Base-by-base conservation (phyloP, 2,113 vertebrate genomes). In the Grus americana region DNA sequence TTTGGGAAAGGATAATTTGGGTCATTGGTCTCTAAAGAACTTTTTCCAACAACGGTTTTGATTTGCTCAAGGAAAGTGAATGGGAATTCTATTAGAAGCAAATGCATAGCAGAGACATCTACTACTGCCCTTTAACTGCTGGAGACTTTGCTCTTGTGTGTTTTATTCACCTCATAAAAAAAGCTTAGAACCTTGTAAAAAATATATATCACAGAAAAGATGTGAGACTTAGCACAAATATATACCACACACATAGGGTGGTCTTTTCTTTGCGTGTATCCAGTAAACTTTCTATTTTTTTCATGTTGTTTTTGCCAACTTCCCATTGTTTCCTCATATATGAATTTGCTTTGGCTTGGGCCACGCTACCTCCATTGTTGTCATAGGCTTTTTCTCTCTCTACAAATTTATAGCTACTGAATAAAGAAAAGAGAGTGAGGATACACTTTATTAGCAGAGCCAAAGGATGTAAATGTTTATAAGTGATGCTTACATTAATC, bases 101-200 rank as follows among this genome's bases (percentile, higher is more conserved):
- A 97, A 97, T 94, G 88, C 44, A 72, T 68, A 97, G 90, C 74
- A 63, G 67, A 96, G 81, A 38, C 95, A 96, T 75, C 81, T 83
- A 76, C 93, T 91, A 75, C 42, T 80, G 46, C 84, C 88, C 93
- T 92, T 90, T 95, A 96, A 79, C 58, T 95, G 65, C 86, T 96
- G 92, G 79, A 97, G 80, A 66, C 79, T 87, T 93, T 70, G 79
- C 90, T 97, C 80, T 96, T 93, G 87, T 94, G 97, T 83, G 79
- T 96, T 96, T 97, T 93, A 97, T 93, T 95, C 71, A 88, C 93
- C 94, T 96, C 74, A 94, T 97, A 97, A 96, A 97, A 97, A 91
- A 96, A 95, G 92, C 84, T 95, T 96, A 96, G 96, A 96, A 92
- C 74, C 80, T 97, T 96, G 93, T 96, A 92, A 91, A 96, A 96